These are phyloP conservation scores for Willowsia nigromaculata DNA, from an alignment of 2,888 invertebrate genomes.

Conservation along the genomic window DNA sequence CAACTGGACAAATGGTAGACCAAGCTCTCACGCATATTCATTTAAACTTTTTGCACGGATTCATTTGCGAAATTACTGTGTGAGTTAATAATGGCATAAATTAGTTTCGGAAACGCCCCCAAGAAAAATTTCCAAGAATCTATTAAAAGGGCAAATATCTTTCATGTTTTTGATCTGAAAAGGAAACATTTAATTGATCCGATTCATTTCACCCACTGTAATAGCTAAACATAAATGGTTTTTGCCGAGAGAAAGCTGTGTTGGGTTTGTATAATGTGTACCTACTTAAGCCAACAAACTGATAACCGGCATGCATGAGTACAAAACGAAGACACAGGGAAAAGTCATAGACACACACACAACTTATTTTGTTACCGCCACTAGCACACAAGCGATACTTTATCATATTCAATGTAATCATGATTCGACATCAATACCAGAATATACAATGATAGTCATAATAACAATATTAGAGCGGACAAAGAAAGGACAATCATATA, in stretches of 20 bases:
- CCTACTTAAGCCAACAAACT: background rate
- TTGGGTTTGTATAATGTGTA: no score
- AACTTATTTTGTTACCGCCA: background rate
- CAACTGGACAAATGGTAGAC: no score
- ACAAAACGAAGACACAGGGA: background rate
- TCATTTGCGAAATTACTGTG: no score
- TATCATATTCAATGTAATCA: conserved; percentile 4
- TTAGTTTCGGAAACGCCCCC: background rate
- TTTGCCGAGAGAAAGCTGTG: background rate
- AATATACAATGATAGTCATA: background rate
- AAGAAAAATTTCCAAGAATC: background rate
- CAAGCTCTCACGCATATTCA: no score
- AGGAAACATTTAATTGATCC: background rate
- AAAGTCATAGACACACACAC: background rate
- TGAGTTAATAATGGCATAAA: background rate
- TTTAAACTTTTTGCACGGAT: background rate
- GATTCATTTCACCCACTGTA: background rate
- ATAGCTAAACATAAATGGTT: background rate
- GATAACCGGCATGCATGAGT: no score
- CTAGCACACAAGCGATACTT: background rate
- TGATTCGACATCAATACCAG: background rate
- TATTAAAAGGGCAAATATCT: background rate
- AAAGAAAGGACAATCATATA: background rate
- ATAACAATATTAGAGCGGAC: conserved; percentile 8
- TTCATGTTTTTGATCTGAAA: background rate